Conservation (phyloP, 2,888 invertebrate species). For the Drosophila nr. medialis region DNA sequence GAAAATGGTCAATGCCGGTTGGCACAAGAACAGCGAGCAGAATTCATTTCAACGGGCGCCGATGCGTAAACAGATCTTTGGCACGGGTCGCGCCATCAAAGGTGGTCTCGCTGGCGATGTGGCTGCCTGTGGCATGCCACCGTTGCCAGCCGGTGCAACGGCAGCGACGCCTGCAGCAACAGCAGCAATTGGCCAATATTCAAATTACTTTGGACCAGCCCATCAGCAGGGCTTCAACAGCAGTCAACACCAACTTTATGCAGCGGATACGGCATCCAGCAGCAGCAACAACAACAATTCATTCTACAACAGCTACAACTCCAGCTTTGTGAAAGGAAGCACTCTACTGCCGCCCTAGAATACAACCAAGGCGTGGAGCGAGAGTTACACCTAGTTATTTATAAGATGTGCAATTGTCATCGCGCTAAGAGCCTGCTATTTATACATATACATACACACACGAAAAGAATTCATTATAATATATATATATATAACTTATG, state of each 20-base stretch:
- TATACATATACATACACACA: conserved; percentile 9
- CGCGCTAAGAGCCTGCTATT: conserved; percentile 41
- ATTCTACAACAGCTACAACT: conserved; percentile 52
- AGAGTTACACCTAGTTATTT: conserved; percentile 41
- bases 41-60: conserved; percentile 31
- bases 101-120: conserved; percentile 45
- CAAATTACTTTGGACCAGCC: conserved; percentile 38
- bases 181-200: conserved; percentile 27
- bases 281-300: conserved; percentile 28
- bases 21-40: conserved; percentile 38
- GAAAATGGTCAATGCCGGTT: conserved; percentile 36
- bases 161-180: conserved; percentile 4
- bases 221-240: conserved; percentile 5
- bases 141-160: conserved; percentile 24
- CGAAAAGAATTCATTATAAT: conserved; percentile 34
- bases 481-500: conserved; percentile 28
- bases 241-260: conserved; percentile 30
- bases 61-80: conserved; percentile 41
- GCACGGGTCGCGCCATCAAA: conserved; percentile 68
- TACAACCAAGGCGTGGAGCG: conserved; percentile 24
- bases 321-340: conserved; percentile 56
- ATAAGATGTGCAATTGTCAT: conserved; percentile 26
- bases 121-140: conserved; percentile 6
- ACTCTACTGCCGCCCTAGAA: conserved; percentile 62
- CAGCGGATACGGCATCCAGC: conserved; percentile 13